A percentile compares a stretch with the other conserved stretches of the same genome.
phyloP scores from a whole-genome alignment of 2,797 vertebrate genomes.

The Phataginus tricuspis region DNA sequence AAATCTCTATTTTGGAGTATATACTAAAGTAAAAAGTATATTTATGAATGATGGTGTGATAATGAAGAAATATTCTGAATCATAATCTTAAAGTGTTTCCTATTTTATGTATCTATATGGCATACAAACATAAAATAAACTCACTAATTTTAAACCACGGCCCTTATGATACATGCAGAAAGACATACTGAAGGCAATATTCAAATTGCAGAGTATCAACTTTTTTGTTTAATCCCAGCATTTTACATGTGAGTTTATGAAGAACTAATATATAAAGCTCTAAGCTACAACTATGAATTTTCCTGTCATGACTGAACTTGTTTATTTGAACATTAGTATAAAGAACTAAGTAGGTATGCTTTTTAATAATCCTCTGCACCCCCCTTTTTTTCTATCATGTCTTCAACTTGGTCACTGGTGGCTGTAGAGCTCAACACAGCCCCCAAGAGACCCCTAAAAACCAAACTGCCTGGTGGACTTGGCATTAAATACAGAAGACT shows the following conservation, averaged over 20 bases:
- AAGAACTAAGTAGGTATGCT: neutral
- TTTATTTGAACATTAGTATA: slow-evolving; percentile 1
- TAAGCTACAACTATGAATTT: slow-evolving; percentile 51
- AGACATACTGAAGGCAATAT: neutral
- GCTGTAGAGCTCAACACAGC: slow-evolving; percentile 74
- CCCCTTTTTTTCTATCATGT: neutral
- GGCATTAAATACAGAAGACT: slow-evolving; percentile 82
- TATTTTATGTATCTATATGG: neutral
- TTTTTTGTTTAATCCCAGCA: neutral
- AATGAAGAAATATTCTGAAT: neutral
- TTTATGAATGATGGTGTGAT: neutral
- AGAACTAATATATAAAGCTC: neutral
- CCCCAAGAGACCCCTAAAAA: slow-evolving; percentile 58
- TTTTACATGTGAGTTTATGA: neutral
- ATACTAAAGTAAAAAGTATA: neutral
- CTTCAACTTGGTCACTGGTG: slow-evolving; percentile 55
- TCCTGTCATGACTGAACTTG: neutral
- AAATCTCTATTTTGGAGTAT: neutral
- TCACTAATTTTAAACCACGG: neutral
- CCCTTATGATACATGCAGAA: neutral
- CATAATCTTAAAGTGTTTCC: neutral
- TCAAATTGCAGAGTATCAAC: neutral
- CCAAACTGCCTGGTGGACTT: slow-evolving; percentile 77
- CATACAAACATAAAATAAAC: neutral
- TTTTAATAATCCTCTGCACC: neutral